Evolutionary conservation across 2,113 vertebrate genomes (phyloP), one percentile per base, ranked within the genome.

Genomic region (Clarias magur): DNA sequence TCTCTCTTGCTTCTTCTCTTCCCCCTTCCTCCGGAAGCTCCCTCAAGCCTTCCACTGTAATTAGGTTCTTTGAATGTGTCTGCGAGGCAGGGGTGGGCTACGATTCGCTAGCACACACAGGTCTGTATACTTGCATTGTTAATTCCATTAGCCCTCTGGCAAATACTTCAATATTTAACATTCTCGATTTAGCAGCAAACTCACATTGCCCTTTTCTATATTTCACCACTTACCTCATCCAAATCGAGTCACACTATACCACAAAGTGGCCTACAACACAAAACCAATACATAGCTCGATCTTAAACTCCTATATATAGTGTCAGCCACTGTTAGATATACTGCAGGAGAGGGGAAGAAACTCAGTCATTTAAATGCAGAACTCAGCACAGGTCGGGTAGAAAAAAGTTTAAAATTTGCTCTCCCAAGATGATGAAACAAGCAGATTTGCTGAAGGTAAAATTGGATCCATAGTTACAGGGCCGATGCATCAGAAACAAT

Each of bases 121-220:
- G 90, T 91, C 92, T 94, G 93, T 95, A 94, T 94, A 94, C 92
- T 93, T 94, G 93, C 93, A 94, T 93, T 94, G 93, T 94, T 95
- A 94, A 94, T 94, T 94, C 92, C 93, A 94, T 95, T 94, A 95
- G 91, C 92, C 93, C 92, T 92, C 88, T 60, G 83, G 94, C 93
- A 93, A 92, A 87, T 92, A 89, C 93, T 93, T 93, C 90, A 94
- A 94, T 95, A 94, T 94, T 95, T 95, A 95, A 94, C 92, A 88
- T 93, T 94, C 93, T 92, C 91, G 42, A 92, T 94, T 95, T 92
- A 90, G 91, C 89, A 59, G 82, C 81, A 84, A 60, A 62, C 59
- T 27, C 59, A 87, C 59, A 65, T 85, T 57, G 62, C 65, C 88
- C 80, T 60, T 88, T 89, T 57, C 72, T 76, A 54, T 81, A 81